Percentiles rank a stretch among this genome's conserved stretches.
Conservation (phyloP, 2,113 vertebrate genomes). For the Castor canadensis region DNA sequence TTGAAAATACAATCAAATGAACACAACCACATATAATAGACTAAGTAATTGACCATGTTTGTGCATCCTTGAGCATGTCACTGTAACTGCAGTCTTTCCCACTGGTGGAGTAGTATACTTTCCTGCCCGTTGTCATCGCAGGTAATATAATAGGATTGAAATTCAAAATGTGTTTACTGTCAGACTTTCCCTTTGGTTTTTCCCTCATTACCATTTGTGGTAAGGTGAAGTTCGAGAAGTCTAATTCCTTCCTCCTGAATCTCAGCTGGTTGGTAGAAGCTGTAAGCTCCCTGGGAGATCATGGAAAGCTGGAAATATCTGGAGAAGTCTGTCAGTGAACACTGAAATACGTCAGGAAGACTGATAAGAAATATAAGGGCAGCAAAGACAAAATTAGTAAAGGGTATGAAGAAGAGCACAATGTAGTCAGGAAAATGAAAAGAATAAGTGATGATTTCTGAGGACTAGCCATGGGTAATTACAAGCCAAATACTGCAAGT, state of each 20-base stretch:
- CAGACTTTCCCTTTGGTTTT: not conserved
- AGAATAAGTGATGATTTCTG: not conserved
- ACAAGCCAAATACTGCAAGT: not conserved
- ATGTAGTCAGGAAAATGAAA: not conserved
- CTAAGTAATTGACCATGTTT: not conserved
- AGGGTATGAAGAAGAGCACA: not conserved
- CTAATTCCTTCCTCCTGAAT: not conserved
- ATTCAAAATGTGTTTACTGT: not conserved
- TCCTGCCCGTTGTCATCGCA: not conserved
- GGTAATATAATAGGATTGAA: not conserved
- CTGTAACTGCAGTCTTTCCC: not conserved
- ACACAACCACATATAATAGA: too few relatives aligned
- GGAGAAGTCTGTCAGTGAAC: not conserved
- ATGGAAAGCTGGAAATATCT: not conserved
- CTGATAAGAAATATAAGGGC: not conserved
- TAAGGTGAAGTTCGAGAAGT: not conserved
- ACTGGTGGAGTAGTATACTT: rapidly evolving
- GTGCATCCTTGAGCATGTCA: not conserved
- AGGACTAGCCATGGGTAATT: not conserved
- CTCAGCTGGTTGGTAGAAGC: not conserved
- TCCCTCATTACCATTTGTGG: not conserved
- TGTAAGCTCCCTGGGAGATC: not conserved
- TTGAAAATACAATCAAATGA: not conserved
- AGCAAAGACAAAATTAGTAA: not conserved
- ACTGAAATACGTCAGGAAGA: not conserved